Evolutionary conservation across 2,888 invertebrate species (phyloP).

Genomic region (Allygus modestus): DNA sequence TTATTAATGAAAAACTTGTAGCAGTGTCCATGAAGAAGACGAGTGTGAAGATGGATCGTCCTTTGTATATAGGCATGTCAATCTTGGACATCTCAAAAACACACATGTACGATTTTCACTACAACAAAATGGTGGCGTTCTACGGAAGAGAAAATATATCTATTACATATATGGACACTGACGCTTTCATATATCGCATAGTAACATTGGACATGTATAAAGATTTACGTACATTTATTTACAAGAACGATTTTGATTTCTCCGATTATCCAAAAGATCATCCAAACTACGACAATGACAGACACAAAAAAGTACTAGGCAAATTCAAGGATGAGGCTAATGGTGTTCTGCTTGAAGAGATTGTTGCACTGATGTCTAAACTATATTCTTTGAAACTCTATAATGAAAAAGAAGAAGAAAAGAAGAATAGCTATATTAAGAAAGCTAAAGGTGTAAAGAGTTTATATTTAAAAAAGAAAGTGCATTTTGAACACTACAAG

Average conservation of each 20-base stretch:
- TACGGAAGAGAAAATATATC: slow-evolving; percentile 51
- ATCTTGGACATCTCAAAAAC: slow-evolving; percentile 64
- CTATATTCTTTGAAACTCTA: slow-evolving; percentile 5
- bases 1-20: slow-evolving; percentile 60
- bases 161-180: slow-evolving; percentile 46
- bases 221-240: slow-evolving; percentile 39
- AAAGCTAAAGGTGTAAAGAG: slow-evolving; percentile 56
- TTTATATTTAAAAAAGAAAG: slow-evolving; percentile 7
- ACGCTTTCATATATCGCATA: slow-evolving; percentile 57
- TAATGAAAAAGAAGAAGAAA: too few species aligned
- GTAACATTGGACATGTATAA: slow-evolving; percentile 60
- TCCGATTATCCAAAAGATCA: slow-evolving; percentile 59
- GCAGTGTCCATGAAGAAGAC: slow-evolving; percentile 59
- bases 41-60: slow-evolving; percentile 46
- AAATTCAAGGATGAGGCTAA: slow-evolving; percentile 65
- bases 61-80: slow-evolving; percentile 59
- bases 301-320: slow-evolving; percentile 61
- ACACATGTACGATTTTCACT: slow-evolving; percentile 62
- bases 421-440: background rate
- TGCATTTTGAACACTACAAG: slow-evolving; percentile 46
- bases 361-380: slow-evolving; percentile 44
- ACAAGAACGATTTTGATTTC: slow-evolving; percentile 60
- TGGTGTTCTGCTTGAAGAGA: slow-evolving; percentile 36
- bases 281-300: slow-evolving; percentile 32
- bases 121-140: slow-evolving; percentile 55